phyloP scores from a whole-genome alignment of 2,888 invertebrate species.

The Zele albiditarsus region DNA sequence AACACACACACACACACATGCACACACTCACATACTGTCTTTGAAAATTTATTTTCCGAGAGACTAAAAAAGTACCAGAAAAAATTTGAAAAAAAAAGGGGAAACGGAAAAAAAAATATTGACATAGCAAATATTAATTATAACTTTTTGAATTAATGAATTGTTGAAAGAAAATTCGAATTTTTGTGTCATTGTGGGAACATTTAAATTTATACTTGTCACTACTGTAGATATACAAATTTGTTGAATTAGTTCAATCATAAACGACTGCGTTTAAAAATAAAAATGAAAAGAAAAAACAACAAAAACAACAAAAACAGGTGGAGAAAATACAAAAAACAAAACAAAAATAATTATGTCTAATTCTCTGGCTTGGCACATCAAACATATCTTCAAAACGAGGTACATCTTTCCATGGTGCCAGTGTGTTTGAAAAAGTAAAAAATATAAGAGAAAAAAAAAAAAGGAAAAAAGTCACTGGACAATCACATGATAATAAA shows the following conservation, averaged over 20 bases:
- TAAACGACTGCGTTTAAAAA: neutral
- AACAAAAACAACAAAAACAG: neutral
- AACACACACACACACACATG: neutral
- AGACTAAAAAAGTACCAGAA: neutral
- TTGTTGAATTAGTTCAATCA: constrained; percentile 23
- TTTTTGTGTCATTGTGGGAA: constrained; percentile 20
- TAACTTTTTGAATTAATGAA: constrained; percentile 5
- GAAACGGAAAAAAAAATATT: neutral
- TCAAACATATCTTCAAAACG: constrained; percentile 26
- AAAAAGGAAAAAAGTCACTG: constrained; percentile 13
- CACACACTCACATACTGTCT: neutral
- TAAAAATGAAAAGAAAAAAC: neutral
- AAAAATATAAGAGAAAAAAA: neutral
- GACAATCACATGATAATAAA: constrained; percentile 35
- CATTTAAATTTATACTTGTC: constrained; percentile 23
- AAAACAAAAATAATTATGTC: neutral
- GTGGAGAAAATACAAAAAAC: neutral
- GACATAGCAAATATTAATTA: constrained; percentile 1
- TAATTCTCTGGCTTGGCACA: constrained; percentile 24
- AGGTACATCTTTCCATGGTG: constrained; percentile 7
- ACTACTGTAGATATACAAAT: constrained; percentile 6
- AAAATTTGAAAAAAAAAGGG: neutral
- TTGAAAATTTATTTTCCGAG: neutral
- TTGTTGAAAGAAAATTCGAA: constrained; percentile 2
- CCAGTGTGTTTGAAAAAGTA: constrained; percentile 25